A percentile compares a stretch with the other conserved stretches of the same genome.
These are phyloP conservation scores for Polia nebulosa DNA, from an alignment of 2,888 invertebrate genomes.

Conservation along the genomic window DNA sequence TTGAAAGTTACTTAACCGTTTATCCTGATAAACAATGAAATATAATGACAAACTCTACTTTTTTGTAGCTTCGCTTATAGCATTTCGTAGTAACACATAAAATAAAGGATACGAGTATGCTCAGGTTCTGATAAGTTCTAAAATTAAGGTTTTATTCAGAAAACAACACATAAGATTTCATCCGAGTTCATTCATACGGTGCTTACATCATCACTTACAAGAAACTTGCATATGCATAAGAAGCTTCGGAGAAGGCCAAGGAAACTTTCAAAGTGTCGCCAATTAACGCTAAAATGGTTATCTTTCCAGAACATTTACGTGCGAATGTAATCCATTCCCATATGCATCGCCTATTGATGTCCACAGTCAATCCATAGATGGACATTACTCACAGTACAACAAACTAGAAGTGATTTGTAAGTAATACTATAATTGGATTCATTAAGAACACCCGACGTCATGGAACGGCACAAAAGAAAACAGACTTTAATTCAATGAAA, in stretches of 20 bases:
- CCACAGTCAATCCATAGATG: conserved; percentile 44
- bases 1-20: too few species aligned
- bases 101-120: too few species aligned
- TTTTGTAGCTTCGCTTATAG: too few species aligned
- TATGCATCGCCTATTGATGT: conserved; percentile 59
- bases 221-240: conserved; percentile 37
- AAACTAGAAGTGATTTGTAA: conserved; percentile 64
- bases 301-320: conserved; percentile 47
- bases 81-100: too few species aligned
- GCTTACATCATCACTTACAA: conserved; percentile 22
- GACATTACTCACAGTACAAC: conserved; percentile 44
- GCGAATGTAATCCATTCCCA: conserved; percentile 60
- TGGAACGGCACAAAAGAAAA: background rate
- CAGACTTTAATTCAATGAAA: background rate
- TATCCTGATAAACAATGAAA: too few species aligned
- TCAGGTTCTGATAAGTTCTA: too few species aligned
- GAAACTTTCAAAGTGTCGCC: conserved; percentile 44
- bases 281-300: conserved; percentile 54
- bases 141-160: background rate
- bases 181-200: background rate
- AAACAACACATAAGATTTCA: background rate
- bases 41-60: too few species aligned
- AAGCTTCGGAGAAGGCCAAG: conserved; percentile 47
- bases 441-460: conserved; percentile 47
- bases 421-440: conserved; percentile 68